A percentile compares a stretch with the other conserved stretches of the same genome.
Evolutionary conservation across 2,113 vertebrate species (phyloP).

Genomic region (Etheostoma cragini): DNA sequence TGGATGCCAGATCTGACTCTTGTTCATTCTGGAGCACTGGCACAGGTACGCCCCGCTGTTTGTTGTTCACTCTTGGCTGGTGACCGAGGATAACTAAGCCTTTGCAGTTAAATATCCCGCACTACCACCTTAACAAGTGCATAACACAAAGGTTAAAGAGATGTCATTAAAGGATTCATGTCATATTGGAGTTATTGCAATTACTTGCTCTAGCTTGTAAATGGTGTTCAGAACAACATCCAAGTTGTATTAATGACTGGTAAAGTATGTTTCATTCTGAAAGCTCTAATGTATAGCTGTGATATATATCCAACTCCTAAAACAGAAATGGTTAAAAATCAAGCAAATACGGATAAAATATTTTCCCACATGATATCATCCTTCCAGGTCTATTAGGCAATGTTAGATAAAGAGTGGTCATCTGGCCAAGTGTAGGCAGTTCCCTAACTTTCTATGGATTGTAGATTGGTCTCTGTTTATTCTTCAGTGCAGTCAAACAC

Average conservation of each 20-base stretch:
- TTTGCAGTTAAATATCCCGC: neutral
- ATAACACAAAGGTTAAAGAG: neutral
- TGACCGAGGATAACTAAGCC: neutral
- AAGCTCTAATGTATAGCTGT: neutral
- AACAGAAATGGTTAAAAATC: neutral
- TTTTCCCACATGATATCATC: conserved; percentile 21
- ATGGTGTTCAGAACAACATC: neutral
- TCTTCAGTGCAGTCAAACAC: neutral
- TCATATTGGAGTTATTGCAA: neutral
- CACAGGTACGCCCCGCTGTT: conserved; percentile 86
- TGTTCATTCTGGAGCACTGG: conserved; percentile 92
- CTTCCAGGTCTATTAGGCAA: conserved; percentile 7
- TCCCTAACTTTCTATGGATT: neutral
- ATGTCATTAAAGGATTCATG: neutral
- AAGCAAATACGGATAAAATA: neutral
- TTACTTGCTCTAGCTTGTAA: neutral
- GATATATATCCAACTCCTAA: neutral
- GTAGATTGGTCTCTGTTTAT: neutral
- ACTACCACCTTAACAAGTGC: neutral
- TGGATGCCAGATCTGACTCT: conserved; percentile 93
- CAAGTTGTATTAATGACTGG: neutral
- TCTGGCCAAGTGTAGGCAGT: neutral
- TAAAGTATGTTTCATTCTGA: neutral
- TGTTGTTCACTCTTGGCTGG: neutral
- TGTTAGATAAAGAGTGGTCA: neutral